phyloP scores from a whole-genome alignment of 2,113 vertebrate genomes.

The Onychorhynchus coronatus region DNA sequence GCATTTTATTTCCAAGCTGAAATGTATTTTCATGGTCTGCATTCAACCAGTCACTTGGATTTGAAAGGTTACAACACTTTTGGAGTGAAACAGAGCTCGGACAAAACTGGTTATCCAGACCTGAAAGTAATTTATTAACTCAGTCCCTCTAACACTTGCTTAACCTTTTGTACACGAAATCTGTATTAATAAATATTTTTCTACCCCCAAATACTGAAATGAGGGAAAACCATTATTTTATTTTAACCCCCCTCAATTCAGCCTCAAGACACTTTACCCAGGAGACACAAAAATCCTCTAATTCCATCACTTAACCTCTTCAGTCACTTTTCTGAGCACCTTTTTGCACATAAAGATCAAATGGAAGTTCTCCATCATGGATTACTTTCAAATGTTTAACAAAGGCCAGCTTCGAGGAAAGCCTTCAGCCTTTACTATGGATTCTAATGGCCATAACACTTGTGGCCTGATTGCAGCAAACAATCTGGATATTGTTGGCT shows the following conservation, averaged over 20 bases:
- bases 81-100: constrained; percentile 36
- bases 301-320: neutral
- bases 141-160: neutral
- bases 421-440: neutral
- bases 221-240: neutral
- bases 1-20: neutral
- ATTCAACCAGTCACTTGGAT: neutral
- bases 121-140: neutral
- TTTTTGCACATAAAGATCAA: neutral
- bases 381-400: neutral
- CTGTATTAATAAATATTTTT: neutral
- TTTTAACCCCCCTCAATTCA: neutral
- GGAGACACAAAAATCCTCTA: neutral
- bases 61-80: neutral
- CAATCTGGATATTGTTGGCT: neutral
- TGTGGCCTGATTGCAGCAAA: neutral
- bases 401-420: neutral
- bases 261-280: neutral
- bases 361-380: neutral
- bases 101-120: constrained; percentile 17
- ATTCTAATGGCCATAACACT: neutral
- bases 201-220: neutral
- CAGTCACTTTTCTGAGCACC: neutral
- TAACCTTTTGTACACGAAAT: neutral
- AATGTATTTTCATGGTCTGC: neutral